Evolutionary conservation across 1,140 invertebrate species (phyloP).

Genomic region (Saxidomus purpurata): DNA sequence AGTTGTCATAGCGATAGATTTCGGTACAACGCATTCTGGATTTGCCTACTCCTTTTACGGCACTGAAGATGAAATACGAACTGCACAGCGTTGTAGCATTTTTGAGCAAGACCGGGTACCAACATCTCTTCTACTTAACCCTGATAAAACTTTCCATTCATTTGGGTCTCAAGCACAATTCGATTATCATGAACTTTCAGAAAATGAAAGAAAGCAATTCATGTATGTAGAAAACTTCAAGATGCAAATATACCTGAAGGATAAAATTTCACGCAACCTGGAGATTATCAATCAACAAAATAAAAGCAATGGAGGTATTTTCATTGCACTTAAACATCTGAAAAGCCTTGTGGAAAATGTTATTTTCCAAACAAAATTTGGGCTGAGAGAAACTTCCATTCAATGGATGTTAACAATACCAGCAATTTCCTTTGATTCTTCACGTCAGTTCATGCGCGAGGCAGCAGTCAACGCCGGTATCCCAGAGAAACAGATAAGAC

Average conservation of each 20-base stretch:
- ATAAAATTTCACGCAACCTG: not conserved
- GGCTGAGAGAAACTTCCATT: not conserved
- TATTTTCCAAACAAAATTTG: not conserved
- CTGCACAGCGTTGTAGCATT: not conserved
- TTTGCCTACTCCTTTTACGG: too few relatives aligned
- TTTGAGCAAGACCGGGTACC: not conserved
- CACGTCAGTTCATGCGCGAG: too few relatives aligned
- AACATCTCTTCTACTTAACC: constrained; percentile 5
- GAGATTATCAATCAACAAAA: not conserved
- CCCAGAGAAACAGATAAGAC: not conserved
- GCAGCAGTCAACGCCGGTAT: constrained; percentile 24
- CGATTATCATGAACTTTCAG: not conserved
- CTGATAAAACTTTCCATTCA: constrained; percentile 33
- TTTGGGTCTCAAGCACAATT: not conserved
- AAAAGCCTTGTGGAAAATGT: not conserved
- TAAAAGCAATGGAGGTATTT: not conserved
- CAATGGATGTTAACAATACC: constrained; percentile 43
- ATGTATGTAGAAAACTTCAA: not conserved
- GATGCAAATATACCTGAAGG: too few relatives aligned
- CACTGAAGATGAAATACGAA: not conserved
- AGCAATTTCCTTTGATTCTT: constrained; percentile 30
- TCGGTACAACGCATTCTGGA: too few relatives aligned
- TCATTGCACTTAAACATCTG: constrained; percentile 21
- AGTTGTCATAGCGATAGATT: too few relatives aligned
- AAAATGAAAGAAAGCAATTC: not conserved